Percentiles rank a stretch among this genome's conserved stretches.
Conservation (phyloP, 2,888 invertebrate genomes). For the Zhuqinia jingwanae region DNA sequence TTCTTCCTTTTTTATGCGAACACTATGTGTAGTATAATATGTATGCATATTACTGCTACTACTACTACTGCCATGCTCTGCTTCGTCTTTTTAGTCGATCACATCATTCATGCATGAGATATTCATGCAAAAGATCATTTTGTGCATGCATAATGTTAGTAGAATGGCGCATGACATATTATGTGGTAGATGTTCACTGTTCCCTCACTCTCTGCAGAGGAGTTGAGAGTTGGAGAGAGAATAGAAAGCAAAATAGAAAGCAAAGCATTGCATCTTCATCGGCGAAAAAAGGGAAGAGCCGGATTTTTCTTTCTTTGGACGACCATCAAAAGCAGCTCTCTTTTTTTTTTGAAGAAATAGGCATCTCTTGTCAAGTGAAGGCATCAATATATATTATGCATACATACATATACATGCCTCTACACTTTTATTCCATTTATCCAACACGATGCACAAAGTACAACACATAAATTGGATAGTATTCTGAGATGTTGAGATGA, state of each 20-base stretch:
- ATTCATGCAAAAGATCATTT: constrained; percentile 66
- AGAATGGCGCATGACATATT: constrained; percentile 60
- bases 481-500: background rate
- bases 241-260: constrained; percentile 57
- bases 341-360: no score
- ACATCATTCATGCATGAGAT: constrained; percentile 71
- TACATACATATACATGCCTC: background rate
- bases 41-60: background rate
- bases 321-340: background rate
- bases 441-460: background rate
- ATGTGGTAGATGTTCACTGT: background rate
- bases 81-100: constrained; percentile 55
- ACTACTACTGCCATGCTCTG: background rate
- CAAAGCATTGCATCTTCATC: no score
- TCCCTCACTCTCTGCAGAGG: background rate
- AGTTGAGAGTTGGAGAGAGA: constrained; percentile 2
- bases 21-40: no score
- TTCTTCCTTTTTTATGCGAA: no score
- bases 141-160: constrained; percentile 63
- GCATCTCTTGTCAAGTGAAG: no score
- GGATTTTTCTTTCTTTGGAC: background rate
- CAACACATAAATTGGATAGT: background rate
- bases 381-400: no score
- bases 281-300: background rate
- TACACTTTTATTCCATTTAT: background rate